These are phyloP conservation scores for Melanostoma mellinum DNA, from an alignment of 2,888 invertebrate genomes.

Conservation along the genomic window DNA sequence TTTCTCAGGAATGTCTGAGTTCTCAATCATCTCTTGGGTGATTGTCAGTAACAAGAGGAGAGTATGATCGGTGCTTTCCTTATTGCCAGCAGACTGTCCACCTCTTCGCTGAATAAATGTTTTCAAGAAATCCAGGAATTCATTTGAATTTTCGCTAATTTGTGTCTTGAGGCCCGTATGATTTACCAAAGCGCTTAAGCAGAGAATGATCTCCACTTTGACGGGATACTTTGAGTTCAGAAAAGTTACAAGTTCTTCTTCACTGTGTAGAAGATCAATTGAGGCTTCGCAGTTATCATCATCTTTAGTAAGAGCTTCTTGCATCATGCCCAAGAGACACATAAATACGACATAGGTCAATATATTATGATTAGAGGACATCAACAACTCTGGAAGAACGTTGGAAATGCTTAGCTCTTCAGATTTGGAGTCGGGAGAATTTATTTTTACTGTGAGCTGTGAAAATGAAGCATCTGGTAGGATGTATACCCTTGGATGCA, in stretches of 20 bases:
- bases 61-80: conserved; percentile 75
- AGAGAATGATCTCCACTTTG: conserved; percentile 77
- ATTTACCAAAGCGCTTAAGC: conserved; percentile 78
- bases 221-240: conserved; percentile 76
- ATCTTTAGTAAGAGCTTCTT: conserved; percentile 35
- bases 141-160: conserved; percentile 76
- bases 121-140: conserved; percentile 77
- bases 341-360: conserved; percentile 79
- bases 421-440: conserved; percentile 59
- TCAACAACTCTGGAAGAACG: conserved; percentile 75
- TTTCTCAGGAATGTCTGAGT: conserved; percentile 63
- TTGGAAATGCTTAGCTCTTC: conserved; percentile 71
- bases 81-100: conserved; percentile 30
- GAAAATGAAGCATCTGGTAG: conserved; percentile 46
- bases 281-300: conserved; percentile 9
- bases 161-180: conserved; percentile 78
- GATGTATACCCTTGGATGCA: conserved; percentile 76
- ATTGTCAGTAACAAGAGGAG: conserved; percentile 76
- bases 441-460: conserved; percentile 74
- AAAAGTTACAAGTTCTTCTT: conserved; percentile 77
- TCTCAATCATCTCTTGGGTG: conserved; percentile 78
- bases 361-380: conserved; percentile 75
- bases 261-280: conserved; percentile 76
- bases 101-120: conserved; percentile 73
- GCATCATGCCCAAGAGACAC: conserved; percentile 75